Base-by-base conservation (phyloP, 2,888 invertebrate genomes). In the Campoletis raptor region DNA sequence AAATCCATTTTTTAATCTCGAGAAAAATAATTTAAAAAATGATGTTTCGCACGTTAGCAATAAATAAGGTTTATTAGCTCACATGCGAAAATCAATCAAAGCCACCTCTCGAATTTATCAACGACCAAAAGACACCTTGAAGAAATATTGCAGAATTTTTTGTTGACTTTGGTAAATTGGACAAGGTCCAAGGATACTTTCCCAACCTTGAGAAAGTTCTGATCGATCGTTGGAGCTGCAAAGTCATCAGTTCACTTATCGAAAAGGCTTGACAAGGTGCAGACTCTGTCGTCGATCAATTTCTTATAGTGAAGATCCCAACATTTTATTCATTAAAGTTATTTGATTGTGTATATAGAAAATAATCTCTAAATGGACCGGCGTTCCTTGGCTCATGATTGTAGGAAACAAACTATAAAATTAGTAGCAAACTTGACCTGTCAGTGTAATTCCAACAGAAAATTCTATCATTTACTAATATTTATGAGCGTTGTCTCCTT, bases 151-250 rank as follows among this genome's bases (percentile, higher is more conserved):
- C 66, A 37, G 88, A 90, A 73, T 84, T 88, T 0, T 87, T 89
- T 54, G 15, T 89, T 40, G 86, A 89, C 52, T 79, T 87, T 24
- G 74, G 85, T 8, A 70, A 84, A 69, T 83, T 89, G 18, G 88
- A 86, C 5, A 90, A 89, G 85, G 91, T 91, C 15, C 85, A 83
- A 9, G 84, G 88, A 10, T 90, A 88, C 69, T 52, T 90, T 88
- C 89, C 18, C 81, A 81, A 61, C 89, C 42, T n/a, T 90, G 45
- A 90, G 91, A 18, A 87, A 90, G 37, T 91, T 88, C 73, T 91
- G 90, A 89, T 84, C 89, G 21, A 61, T n/a, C 18, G 74, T 86
- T 37, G 90, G 90, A 57, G 89, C 90, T 3, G 90, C 89, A 24
- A 83, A 82, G 8, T 87, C 87, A 24, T 87, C 87, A 24, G 72